Evolutionary conservation across 2,888 invertebrate species (phyloP), one percentile per base, ranked within the genome.

Genomic region (Sesia apiformis): DNA sequence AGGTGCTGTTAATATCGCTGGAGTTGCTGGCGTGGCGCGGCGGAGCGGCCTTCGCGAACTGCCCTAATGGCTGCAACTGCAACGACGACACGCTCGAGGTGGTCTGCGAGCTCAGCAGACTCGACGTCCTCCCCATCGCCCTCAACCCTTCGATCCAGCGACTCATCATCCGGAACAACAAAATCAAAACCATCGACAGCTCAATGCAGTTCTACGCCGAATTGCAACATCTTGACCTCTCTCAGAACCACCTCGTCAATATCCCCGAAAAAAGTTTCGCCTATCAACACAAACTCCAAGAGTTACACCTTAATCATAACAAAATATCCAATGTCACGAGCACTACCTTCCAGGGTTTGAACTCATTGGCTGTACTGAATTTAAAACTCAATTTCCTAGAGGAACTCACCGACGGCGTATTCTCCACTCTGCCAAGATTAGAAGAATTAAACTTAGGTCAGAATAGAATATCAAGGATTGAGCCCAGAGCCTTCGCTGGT

Each of bases 41-140:
- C 59, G 81, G 91, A 5, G 91, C 90, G 23, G 92, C 92, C 41
- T 84, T 93, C 61, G 94, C 94, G 55, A 93, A 95, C 84, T 97
- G 97, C 74, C 97, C 97, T n/a, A 92, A 86, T 59, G 95, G 94
- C 64, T 97, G 97, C 84, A 92, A 91, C 77, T 97, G 97, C 89
- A 95, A 97, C 84, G 97, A 97, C 74, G 96, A 96, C 63, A 96
- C 94, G 5, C 92, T 96, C 63, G 94, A 95, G 56, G 97, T 97
- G 52, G 93, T 93, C 63, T 97, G 97, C 84, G 93, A 95, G 66
- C 94, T 93, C 74, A 96, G 96, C 72, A 94, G 94, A 64, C 91
- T 97, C 58, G 96, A 96, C 84, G 96, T 96, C 55, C 92, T 97
- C 59, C 97, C 97, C 58, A 97, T 97, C 70, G 95, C 96, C 3